A percentile compares a stretch with the other conserved stretches of the same genome.
These are phyloP conservation scores for Ciconia maguari DNA, from an alignment of 2,113 vertebrate species.

Conservation along the genomic window DNA sequence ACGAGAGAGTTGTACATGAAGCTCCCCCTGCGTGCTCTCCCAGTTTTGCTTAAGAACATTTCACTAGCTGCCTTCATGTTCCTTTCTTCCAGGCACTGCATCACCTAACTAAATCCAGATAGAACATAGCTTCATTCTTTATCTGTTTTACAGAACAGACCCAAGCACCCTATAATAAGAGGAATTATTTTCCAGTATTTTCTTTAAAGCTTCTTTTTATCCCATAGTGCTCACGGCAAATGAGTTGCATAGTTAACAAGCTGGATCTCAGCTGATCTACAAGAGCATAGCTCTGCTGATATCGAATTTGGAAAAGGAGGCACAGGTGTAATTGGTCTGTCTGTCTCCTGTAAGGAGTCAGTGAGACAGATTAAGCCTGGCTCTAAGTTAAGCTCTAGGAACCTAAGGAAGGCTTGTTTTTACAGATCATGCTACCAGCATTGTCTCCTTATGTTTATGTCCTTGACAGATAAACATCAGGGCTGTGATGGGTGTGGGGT, in stretches of 20 bases:
- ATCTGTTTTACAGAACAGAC: neutral
- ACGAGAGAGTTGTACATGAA: neutral
- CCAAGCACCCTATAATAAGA: neutral
- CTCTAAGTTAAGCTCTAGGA: neutral
- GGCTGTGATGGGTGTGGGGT: neutral
- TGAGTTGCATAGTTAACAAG: neutral
- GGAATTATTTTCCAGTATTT: neutral
- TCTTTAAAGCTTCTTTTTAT: neutral
- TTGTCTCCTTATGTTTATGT: neutral
- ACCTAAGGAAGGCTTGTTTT: neutral
- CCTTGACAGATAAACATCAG: neutral
- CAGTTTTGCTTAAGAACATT: neutral
- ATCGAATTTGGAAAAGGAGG: neutral
- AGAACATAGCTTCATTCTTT: neutral
- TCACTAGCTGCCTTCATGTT: neutral
- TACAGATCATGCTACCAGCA: neutral
- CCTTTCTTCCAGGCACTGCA: neutral
- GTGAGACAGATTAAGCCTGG: neutral
- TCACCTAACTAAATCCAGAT: neutral
- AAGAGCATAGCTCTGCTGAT: neutral
- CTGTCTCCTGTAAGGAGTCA: neutral
- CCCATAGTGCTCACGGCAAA: neutral
- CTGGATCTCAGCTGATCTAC: neutral
- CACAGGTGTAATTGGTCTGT: neutral
- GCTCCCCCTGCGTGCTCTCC: fast-evolving